phyloP scores from a whole-genome alignment of 1,140 invertebrate genomes.

The Plectrocnemia conspersa region DNA sequence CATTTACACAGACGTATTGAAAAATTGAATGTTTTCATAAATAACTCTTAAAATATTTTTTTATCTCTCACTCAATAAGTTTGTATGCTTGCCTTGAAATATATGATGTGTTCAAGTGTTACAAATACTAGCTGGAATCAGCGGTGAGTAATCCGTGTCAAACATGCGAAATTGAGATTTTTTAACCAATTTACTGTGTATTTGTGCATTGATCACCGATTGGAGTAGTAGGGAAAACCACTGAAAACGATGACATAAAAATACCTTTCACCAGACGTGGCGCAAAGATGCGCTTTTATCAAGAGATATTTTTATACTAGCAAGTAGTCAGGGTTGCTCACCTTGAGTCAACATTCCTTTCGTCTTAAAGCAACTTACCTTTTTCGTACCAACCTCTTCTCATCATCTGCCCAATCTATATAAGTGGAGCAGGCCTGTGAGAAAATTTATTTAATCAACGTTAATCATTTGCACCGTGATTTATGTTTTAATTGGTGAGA shows the following conservation, averaged over 20 bases:
- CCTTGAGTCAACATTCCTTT: constrained; percentile 14
- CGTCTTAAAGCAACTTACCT: neutral
- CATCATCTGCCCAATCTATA: constrained; percentile 5
- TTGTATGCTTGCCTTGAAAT: no score
- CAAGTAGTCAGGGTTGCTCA: constrained; percentile 14
- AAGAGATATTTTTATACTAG: neutral
- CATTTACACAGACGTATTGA: no score
- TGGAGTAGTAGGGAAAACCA: neutral
- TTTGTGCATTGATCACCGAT: neutral
- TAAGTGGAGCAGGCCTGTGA: no score
- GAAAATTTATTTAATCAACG: no score
- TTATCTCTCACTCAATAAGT: no score
- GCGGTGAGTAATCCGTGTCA: no score
- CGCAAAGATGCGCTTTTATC: neutral
- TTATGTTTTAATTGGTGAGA: neutral
- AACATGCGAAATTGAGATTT: no score
- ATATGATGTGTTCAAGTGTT: neutral
- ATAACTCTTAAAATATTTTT: no score
- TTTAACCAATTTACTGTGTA: neutral
- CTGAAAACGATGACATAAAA: constrained; percentile 1
- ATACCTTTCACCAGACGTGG: constrained; percentile 11
- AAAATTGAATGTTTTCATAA: no score
- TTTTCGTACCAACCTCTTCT: neutral
- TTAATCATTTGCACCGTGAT: neutral
- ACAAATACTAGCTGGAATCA: constrained; percentile 4